These are phyloP conservation scores for Rotaria magnacalcarata DNA, from an alignment of 2,888 invertebrate genomes.

Conservation along the genomic window DNA sequence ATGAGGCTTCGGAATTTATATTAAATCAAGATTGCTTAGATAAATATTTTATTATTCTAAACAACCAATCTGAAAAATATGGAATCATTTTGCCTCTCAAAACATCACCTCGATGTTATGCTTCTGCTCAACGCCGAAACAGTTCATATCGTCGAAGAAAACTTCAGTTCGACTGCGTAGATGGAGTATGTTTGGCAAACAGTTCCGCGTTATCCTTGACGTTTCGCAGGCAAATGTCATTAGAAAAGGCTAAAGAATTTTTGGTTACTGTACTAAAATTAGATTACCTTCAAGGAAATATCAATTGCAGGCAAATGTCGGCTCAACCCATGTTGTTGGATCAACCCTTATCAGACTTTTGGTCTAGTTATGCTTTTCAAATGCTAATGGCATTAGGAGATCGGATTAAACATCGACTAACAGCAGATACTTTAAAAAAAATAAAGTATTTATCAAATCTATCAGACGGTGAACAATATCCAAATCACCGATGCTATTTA, in stretches of 20 bases:
- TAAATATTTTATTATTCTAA: background rate
- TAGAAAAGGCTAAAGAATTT: background rate
- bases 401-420: background rate
- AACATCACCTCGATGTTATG: background rate
- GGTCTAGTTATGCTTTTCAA: background rate
- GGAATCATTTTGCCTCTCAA: background rate
- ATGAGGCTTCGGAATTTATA: background rate
- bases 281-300: background rate
- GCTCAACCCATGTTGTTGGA: background rate
- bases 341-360: background rate
- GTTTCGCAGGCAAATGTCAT: background rate
- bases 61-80: fast-evolving
- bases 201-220: background rate
- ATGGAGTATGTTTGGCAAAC: background rate
- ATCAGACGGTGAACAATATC: background rate
- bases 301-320: background rate
- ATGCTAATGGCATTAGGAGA: background rate
- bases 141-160: background rate
- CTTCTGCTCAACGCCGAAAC: fast-evolving
- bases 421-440: background rate
- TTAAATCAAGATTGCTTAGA: background rate
- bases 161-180: background rate
- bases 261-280: background rate
- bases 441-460: background rate
- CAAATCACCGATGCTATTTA: background rate